Base-by-base conservation (phyloP, 2,113 vertebrate species). In the Mus pahari region DNA sequence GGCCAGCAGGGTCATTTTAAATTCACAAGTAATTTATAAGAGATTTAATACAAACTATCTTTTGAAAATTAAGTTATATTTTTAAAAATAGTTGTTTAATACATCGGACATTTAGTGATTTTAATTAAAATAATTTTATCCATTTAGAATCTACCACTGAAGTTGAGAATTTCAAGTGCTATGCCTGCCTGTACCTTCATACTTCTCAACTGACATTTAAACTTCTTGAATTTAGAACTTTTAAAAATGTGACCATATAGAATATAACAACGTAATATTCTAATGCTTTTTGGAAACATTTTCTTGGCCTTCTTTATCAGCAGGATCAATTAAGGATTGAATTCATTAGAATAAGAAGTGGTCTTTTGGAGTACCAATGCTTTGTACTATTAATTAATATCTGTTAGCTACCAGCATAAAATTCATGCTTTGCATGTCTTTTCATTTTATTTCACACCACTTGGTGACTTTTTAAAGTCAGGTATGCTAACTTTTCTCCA, bases 341-440 rank as follows among this genome's bases (percentile, higher is more conserved):
- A 94, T 62, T 81, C 33, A 94, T 31, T 4, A 93, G 28, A 86
- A 7, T 28, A 94, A 28, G 10, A 78, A 90, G 39, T 74, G 62
- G 50, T 22, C 36, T 86, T 92, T 66, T 89, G 62, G 36, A 91
- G 11, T 48, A 24, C 3, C 78, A 89, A 92, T 39, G 64, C 1
- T 91, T 89, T 92, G 74, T 71, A 79, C 16, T 86, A 6, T 71
- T 90, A 86, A 58, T 84, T 88, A 87, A 48, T 75, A 68, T 64
- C 10, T 17, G 1, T 24, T 89, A 94, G 8, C 13, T 77, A 39
- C 64, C 28, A 89, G 1, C 4, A 75, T 53, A 79, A 79, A 53
- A 79, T 90, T 50, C 1, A 28, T 79, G 6, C 62, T 90, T 42
- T 55, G 26, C 36, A 10, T 7, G 53, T 22, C 28, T 86, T 77